Evolutionary conservation across 2,888 invertebrate genomes (phyloP).

Genomic region (Plebejus melissa): DNA sequence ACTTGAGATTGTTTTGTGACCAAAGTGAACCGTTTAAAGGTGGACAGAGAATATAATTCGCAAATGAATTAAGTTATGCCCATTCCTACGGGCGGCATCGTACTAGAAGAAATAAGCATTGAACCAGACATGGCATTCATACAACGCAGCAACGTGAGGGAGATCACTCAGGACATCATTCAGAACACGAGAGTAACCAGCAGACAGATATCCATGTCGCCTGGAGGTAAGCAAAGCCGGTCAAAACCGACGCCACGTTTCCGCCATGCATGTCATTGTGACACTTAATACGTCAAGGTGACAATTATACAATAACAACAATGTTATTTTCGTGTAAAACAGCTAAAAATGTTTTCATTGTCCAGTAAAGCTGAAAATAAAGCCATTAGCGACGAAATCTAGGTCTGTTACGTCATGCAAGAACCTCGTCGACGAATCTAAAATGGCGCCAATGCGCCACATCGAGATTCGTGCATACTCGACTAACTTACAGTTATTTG

Average conservation of each 20-base stretch:
- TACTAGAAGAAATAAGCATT: slow-evolving; percentile 65
- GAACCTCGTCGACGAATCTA: slow-evolving; percentile 61
- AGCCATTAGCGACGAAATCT: slow-evolving; percentile 46
- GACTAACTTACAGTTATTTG: neutral
- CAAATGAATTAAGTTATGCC: slow-evolving; percentile 74
- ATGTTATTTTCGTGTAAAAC: slow-evolving; percentile 50
- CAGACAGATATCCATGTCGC: slow-evolving; percentile 69
- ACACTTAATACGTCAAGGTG: slow-evolving; percentile 74
- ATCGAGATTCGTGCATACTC: slow-evolving; percentile 31
- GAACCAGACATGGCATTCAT: slow-evolving; percentile 74
- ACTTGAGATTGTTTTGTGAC: slow-evolving; percentile 32
- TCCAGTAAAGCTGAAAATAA: neutral
- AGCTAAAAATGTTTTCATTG: slow-evolving; percentile 39
- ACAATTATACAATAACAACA: slow-evolving; percentile 73
- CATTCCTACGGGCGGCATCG: slow-evolving; percentile 74
- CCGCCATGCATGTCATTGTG: slow-evolving; percentile 78
- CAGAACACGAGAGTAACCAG: slow-evolving; percentile 66
- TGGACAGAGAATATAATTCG: slow-evolving; percentile 39
- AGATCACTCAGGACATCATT: slow-evolving; percentile 70
- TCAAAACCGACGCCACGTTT: slow-evolving; percentile 73
- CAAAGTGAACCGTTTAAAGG: slow-evolving; percentile 30
- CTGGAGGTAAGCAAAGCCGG: slow-evolving; percentile 65
- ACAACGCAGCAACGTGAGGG: slow-evolving; percentile 69
- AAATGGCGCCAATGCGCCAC: slow-evolving; percentile 71
- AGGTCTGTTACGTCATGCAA: slow-evolving; percentile 69